Conservation (phyloP, 2,113 vertebrate genomes). For the Bubo scandiacus region DNA sequence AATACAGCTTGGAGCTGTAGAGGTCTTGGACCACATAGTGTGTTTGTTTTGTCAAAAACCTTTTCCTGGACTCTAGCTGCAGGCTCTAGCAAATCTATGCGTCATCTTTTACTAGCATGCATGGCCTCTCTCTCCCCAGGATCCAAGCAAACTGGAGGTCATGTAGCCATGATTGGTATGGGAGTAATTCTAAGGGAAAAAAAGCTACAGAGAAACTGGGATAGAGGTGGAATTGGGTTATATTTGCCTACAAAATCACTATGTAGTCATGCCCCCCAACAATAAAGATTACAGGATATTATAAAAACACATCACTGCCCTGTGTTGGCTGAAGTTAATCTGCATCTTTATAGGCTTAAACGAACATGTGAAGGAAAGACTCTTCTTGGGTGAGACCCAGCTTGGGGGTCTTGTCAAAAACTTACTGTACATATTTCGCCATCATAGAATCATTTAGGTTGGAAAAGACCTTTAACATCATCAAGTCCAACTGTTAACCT, state of each 20-base stretch:
- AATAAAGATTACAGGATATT: not conserved
- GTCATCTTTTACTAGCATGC: not conserved
- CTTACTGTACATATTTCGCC: not conserved
- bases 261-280: rapidly evolving
- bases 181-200: not conserved
- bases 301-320: not conserved
- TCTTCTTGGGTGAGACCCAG: not conserved
- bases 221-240: not conserved
- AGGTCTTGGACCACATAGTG: not conserved
- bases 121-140: not conserved
- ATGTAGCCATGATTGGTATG: not conserved
- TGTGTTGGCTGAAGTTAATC: not conserved
- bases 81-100: not conserved
- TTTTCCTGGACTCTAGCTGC: not conserved
- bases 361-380: not conserved
- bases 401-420: not conserved
- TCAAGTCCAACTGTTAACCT: too few species aligned
- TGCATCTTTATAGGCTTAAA: not conserved
- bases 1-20: not conserved
- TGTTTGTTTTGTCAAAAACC: not conserved
- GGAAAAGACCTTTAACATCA: too few species aligned
- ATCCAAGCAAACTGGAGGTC: not conserved
- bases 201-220: not conserved
- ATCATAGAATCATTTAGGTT: too few species aligned
- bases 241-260: not conserved